Evolutionary conservation across 2,797 vertebrate species (phyloP), one percentile per base, ranked within the genome.

Genomic region (Chiloscyllium punctatum): DNA sequence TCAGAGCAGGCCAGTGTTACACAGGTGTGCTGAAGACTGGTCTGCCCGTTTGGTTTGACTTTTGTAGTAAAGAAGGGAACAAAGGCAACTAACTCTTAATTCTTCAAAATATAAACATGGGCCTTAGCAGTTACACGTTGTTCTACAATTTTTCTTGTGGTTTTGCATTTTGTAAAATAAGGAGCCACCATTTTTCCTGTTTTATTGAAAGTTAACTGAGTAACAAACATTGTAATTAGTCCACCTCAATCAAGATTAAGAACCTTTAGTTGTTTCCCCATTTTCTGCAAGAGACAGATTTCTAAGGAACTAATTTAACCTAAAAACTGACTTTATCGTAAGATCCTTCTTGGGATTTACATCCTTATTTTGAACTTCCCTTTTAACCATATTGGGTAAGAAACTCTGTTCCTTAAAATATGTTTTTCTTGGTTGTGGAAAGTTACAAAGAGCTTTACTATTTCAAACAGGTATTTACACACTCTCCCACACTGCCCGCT

Each of bases 351-450:
- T 57, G 88, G 27, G 57, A 66, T 91, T 62, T 57, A 33, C 88
- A 62, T 91, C 88, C 88, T 91, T 16, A 33, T 91, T 30, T 57
- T 91, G 57, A 62, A 91, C 33, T 91, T 91, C 88, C 53, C 27
- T 5, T 91, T 57, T 91, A n/a, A 91, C 33, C 27, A 33, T 33
- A 18, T 91, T 57, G 88, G 18, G 88, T 33, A 91, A 91, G 88
- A 62, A 66, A 91, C 53, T 91, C 88, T 62, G 27, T 91, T 91
- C 88, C 88, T 91, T 62, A 66, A 33, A 66, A 62, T 66, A 18
- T 91, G 57, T 57, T 57, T 66, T 66, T 57, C 88, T n/a, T 66
- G 57, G 30, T 53, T 66, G 88, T 91, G 27, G 53, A 91, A 62
- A 66, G 30, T 66, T 84, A 48, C 82, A 21, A 84, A 84, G 37